Conservation (phyloP, 2,888 invertebrate genomes). For the Patella caerulea region DNA sequence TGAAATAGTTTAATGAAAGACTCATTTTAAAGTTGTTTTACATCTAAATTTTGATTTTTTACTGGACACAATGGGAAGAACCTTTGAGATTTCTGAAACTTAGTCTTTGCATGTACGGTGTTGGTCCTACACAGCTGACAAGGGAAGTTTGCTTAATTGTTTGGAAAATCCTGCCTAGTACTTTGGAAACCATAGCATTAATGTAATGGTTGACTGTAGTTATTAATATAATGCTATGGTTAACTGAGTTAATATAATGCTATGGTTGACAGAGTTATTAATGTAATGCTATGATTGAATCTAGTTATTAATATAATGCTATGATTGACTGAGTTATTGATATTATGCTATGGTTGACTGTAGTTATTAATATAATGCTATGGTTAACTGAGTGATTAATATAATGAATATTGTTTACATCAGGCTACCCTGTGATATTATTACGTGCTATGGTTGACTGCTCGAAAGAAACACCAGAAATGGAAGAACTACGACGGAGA, state of each 20-base stretch:
- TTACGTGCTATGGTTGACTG: constrained; percentile 55
- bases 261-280: neutral
- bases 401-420: constrained; percentile 15
- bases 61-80: neutral
- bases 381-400: neutral
- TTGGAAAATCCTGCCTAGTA: too few species aligned
- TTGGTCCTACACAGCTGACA: too few species aligned
- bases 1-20: too few species aligned
- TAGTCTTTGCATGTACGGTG: too few species aligned
- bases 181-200: too few species aligned
- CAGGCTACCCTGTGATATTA: constrained; percentile 60
- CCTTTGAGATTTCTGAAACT: neutral
- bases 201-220: neutral
- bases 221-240: neutral
- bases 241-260: neutral
- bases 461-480: constrained; percentile 50
- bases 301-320: neutral
- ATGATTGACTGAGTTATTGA: neutral
- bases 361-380: neutral
- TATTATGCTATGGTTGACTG: neutral
- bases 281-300: neutral
- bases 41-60: too few species aligned
- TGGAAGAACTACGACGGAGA: constrained; percentile 54
- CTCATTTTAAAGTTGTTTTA: too few species aligned
- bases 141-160: too few species aligned